Evolutionary conservation across 2,113 vertebrate genomes (phyloP).

Genomic region (Ranitomeya imitator): DNA sequence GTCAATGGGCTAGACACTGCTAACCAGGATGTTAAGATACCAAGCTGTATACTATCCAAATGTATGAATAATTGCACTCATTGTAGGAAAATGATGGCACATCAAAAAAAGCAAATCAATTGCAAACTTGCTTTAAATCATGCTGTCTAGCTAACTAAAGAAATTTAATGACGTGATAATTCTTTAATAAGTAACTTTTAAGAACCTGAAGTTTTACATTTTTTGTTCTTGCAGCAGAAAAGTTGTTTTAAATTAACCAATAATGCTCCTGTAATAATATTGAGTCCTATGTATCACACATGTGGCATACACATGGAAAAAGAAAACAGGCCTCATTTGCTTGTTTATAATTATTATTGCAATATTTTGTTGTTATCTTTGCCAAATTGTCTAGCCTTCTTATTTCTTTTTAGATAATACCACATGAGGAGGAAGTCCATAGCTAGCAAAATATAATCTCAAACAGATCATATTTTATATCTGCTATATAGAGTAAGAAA

Average conservation of each 20-base stretch:
- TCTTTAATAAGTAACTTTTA: background rate
- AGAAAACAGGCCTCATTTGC: background rate
- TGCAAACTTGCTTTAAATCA: no score
- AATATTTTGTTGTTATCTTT: background rate
- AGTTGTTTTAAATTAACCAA: background rate
- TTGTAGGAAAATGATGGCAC: no score
- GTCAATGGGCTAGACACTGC: no score
- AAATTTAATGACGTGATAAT: no score
- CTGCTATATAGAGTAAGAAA: conserved; percentile 45
- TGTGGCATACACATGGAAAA: background rate
- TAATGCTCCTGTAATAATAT: no score
- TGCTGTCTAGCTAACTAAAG: no score
- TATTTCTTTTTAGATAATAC: background rate
- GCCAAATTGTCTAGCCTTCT: background rate
- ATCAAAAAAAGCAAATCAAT: no score
- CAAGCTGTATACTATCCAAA: no score
- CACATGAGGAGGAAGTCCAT: background rate
- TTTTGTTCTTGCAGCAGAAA: background rate
- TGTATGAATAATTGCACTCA: no score
- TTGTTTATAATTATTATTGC: background rate
- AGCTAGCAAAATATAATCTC: background rate
- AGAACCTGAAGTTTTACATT: background rate
- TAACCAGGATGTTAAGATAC: no score
- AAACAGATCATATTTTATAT: background rate
- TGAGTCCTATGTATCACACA: background rate